phyloP scores from a whole-genome alignment of 2,113 vertebrate genomes.

The Cariama cristata region DNA sequence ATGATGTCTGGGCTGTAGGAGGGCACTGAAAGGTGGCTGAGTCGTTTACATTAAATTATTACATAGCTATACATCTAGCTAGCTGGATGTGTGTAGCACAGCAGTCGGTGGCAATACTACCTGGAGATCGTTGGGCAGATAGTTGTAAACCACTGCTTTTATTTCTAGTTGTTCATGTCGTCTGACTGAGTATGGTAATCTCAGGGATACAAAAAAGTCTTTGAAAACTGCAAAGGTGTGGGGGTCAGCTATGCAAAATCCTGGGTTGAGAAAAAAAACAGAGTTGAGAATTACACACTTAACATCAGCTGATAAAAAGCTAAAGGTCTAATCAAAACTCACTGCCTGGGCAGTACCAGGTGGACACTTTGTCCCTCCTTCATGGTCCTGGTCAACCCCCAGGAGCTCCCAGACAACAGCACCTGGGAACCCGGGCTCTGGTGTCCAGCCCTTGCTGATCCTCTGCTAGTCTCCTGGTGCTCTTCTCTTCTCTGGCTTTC shows the following conservation, averaged over 20 bases:
- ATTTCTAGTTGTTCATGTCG: conserved; percentile 81
- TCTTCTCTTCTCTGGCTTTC: background rate
- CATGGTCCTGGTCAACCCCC: background rate
- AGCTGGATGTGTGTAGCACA: background rate
- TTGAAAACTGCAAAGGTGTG: conserved; percentile 73
- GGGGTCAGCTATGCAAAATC: conserved; percentile 81
- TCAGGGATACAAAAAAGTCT: conserved; percentile 78
- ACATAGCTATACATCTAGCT: background rate
- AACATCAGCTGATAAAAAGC: background rate
- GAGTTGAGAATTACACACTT: background rate
- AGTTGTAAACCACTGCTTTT: conserved; percentile 84
- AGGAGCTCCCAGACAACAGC: background rate
- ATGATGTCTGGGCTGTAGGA: background rate
- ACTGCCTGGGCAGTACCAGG: background rate
- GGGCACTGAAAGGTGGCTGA: background rate
- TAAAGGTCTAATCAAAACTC: background rate
- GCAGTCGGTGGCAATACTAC: background rate
- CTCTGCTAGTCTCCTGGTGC: background rate
- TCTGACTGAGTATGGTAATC: conserved; percentile 81
- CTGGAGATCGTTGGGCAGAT: conserved; percentile 39
- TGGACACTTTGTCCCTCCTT: background rate
- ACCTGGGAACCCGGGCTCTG: background rate
- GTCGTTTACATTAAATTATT: background rate
- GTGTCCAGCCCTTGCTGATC: background rate
- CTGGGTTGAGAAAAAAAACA: conserved; percentile 42